These are phyloP conservation scores for Drosophila mimica DNA, from an alignment of 2,888 invertebrate genomes.

Conservation along the genomic window DNA sequence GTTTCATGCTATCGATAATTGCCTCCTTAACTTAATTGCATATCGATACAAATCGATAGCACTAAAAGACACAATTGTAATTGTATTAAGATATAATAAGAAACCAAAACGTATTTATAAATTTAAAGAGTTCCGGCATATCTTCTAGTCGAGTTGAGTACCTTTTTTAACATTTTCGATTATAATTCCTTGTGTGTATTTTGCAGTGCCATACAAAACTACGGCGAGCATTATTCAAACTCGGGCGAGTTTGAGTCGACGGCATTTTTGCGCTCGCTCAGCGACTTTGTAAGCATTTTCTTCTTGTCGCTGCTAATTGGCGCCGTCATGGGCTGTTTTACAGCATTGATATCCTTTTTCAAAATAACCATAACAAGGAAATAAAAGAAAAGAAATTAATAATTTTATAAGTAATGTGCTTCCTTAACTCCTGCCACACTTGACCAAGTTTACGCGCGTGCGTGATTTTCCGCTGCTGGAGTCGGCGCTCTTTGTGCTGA, in stretches of 20 bases:
- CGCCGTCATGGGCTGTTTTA: slow-evolving; percentile 95
- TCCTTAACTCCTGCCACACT: slow-evolving; percentile 86
- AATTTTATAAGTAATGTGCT: slow-evolving; percentile 10
- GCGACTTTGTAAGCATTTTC: slow-evolving; percentile 97
- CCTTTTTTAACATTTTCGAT: neutral
- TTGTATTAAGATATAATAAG: too few relatives aligned
- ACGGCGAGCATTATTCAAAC: slow-evolving; percentile 92
- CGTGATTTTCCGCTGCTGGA: slow-evolving; percentile 97
- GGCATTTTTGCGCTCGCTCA: slow-evolving; percentile 94
- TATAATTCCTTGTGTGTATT: neutral
- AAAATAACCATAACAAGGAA: slow-evolving; percentile 46
- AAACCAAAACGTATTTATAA: neutral
- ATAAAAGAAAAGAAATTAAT: neutral
- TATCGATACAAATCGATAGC: neutral
- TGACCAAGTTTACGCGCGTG: slow-evolving; percentile 97
- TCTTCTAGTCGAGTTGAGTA: neutral
- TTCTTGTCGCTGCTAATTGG: slow-evolving; percentile 96
- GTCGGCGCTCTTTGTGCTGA: slow-evolving; percentile 97
- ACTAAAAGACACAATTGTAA: neutral
- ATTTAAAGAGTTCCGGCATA: neutral
- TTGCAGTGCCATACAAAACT: slow-evolving; percentile 93
- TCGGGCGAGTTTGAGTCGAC: slow-evolving; percentile 94
- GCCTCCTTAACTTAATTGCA: too few relatives aligned
- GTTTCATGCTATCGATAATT: too few relatives aligned
- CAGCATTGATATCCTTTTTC: slow-evolving; percentile 96